phyloP scores from a whole-genome alignment of 2,888 invertebrate genomes.

The Hydropsyche betteni region DNA sequence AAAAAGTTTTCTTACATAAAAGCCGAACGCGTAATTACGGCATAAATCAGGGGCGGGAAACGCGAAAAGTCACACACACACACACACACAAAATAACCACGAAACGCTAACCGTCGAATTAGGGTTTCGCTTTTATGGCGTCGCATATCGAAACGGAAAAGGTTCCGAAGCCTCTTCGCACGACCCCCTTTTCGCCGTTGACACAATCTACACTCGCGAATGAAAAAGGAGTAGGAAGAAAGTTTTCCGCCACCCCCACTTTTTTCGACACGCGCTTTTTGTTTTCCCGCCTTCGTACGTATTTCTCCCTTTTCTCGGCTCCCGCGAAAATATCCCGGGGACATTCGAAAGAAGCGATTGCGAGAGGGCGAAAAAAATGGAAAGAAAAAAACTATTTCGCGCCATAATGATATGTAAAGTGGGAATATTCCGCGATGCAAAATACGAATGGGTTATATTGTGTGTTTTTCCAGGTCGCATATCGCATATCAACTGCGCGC shows the following conservation, averaged over 20 bases:
- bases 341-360: slow-evolving; percentile 26
- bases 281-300: slow-evolving; percentile 10
- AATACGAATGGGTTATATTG: slow-evolving; percentile 22
- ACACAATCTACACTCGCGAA: slow-evolving; percentile 2
- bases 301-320: not conserved
- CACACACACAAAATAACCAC: no score
- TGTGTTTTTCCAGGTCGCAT: slow-evolving; percentile 27
- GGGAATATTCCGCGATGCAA: slow-evolving; percentile 31
- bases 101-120: no score
- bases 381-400: slow-evolving; percentile 20
- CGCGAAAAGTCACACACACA: no score
- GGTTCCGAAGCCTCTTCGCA: no score
- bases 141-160: no score
- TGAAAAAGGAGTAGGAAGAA: not conserved
- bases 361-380: slow-evolving; percentile 12
- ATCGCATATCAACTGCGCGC: slow-evolving; percentile 14
- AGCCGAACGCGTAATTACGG: no score
- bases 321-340: slow-evolving; percentile 19
- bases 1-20: no score
- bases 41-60: no score
- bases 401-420: slow-evolving; percentile 32
- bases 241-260: not conserved
- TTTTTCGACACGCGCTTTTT: slow-evolving; percentile 1
- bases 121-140: no score
- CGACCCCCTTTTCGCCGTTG: not conserved